Conservation (phyloP, 2,113 vertebrate genomes). For the Mystacornis crossleyi region DNA sequence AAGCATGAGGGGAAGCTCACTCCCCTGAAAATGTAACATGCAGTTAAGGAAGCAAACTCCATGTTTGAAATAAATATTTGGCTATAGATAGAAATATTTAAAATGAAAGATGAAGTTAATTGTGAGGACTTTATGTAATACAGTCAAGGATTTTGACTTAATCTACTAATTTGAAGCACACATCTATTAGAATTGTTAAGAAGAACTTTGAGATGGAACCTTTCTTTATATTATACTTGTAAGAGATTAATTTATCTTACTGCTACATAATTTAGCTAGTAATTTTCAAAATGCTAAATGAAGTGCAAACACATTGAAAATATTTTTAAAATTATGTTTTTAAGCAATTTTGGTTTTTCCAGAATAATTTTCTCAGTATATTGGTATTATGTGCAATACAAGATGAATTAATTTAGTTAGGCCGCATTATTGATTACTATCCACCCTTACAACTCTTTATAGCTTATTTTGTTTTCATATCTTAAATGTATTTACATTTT, state of each 20-base stretch:
- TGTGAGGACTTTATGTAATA: background rate
- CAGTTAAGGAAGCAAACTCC: background rate
- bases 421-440: conserved; percentile 39
- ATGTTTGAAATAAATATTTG: background rate
- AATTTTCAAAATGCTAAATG: conserved; percentile 59
- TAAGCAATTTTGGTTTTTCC: conserved; percentile 27
- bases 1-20: background rate
- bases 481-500: background rate
- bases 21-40: background rate
- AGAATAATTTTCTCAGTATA: background rate
- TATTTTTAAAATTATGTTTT: conserved; percentile 29
- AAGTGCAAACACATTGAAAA: conserved; percentile 52
- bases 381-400: conserved; percentile 10
- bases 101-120: background rate
- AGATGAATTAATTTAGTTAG: conserved; percentile 32
- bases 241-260: conserved; percentile 45
- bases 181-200: conserved; percentile 1
- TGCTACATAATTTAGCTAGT: conserved; percentile 27
- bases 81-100: background rate
- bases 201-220: background rate
- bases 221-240: conserved; percentile 12
- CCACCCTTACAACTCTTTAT: background rate
- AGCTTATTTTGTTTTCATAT: background rate
- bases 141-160: background rate
- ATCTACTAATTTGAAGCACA: background rate